These are phyloP conservation scores for Tinea pellionella DNA, from an alignment of 2,888 invertebrate species.

Conservation along the genomic window DNA sequence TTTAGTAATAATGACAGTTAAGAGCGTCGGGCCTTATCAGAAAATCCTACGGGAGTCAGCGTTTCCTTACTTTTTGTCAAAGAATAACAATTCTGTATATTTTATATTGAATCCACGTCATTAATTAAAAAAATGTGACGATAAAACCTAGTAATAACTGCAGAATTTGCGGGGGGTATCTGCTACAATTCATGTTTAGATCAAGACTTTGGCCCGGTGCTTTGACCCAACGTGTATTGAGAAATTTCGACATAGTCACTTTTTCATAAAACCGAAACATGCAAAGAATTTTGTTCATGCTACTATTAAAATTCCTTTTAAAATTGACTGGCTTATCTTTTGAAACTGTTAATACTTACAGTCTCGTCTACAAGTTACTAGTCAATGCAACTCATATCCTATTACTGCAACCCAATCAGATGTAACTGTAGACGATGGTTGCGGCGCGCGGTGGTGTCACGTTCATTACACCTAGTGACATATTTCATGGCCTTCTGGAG, in stretches of 20 bases:
- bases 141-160: too few relatives aligned
- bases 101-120: too few relatives aligned
- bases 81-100: neutral
- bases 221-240: too few relatives aligned
- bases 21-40: neutral
- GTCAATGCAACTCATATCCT: conserved; percentile 7
- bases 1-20: neutral
- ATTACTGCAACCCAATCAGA: conserved; percentile 11
- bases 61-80: neutral
- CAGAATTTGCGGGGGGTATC: too few relatives aligned
- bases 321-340: too few relatives aligned
- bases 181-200: too few relatives aligned
- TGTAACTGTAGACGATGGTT: conserved; percentile 8
- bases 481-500: conserved; percentile 8
- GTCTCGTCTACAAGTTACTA: neutral
- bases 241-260: too few relatives aligned
- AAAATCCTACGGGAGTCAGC: neutral
- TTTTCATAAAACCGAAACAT: too few relatives aligned
- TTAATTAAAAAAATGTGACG: too few relatives aligned
- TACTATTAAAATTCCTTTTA: too few relatives aligned
- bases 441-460: neutral
- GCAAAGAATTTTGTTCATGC: too few relatives aligned
- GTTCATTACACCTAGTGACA: neutral
- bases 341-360: neutral
- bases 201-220: too few relatives aligned